A percentile compares a stretch with the other conserved stretches of the same genome.
Conservation (phyloP, 2,113 vertebrate genomes). For the Misgurnus anguillicaudatus region DNA sequence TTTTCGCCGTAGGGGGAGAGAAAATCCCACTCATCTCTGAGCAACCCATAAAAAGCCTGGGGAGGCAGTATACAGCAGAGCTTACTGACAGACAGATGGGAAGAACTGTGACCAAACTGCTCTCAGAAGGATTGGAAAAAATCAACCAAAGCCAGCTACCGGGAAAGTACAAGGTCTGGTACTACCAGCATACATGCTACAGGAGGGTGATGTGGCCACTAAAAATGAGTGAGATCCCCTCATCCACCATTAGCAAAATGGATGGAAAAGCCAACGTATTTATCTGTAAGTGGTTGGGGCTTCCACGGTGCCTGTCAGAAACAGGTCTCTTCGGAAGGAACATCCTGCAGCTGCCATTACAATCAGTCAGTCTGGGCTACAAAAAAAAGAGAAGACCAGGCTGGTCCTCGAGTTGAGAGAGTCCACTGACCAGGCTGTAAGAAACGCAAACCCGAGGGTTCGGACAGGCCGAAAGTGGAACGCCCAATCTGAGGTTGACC, state of each 20-base stretch:
- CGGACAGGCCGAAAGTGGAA: neutral
- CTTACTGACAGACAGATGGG: conserved; percentile 27
- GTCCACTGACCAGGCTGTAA: too few relatives aligned
- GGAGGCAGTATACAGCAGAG: conserved; percentile 6
- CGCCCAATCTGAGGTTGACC: conserved; percentile 9
- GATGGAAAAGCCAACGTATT: conserved; percentile 26
- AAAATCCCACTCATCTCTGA: conserved; percentile 6
- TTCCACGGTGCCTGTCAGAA: neutral
- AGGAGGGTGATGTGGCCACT: conserved; percentile 38
- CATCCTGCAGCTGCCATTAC: conserved; percentile 6
- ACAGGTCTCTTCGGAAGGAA: neutral
- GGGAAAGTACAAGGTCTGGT: neutral
- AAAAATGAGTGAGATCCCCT: conserved; percentile 33
- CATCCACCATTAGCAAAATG: conserved; percentile 31
- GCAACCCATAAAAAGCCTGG: neutral
- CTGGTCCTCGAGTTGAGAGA: neutral
- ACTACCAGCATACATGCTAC: neutral
- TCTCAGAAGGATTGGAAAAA: neutral
- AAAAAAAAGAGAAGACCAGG: conserved; percentile 16
- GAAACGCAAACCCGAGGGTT: too few relatives aligned
- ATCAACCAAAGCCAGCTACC: conserved; percentile 17
- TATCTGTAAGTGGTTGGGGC: conserved; percentile 10
- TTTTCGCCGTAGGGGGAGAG: neutral
- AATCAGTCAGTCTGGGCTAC: conserved; percentile 24
- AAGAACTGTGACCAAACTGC: neutral